These are phyloP conservation scores for Zeugodacus cucurbitae DNA, from an alignment of 1,140 invertebrate genomes.

Conservation along the genomic window DNA sequence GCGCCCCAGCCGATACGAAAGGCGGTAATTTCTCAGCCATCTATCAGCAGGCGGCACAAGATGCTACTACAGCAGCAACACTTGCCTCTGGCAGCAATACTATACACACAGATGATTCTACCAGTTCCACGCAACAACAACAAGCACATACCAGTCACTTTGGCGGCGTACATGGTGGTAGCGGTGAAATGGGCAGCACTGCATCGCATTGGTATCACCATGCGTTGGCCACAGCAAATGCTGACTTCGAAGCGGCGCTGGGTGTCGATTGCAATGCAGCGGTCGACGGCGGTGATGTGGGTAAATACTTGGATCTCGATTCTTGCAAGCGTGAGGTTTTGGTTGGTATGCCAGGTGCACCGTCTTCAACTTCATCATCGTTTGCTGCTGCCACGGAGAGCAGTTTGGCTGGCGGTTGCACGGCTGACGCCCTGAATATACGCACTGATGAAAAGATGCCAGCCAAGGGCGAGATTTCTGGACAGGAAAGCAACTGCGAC, in stretches of 20 bases:
- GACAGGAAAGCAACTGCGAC: slow-evolving; percentile 84
- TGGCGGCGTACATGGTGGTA: not conserved
- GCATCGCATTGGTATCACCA: slow-evolving; percentile 42
- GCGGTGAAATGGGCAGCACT: not conserved
- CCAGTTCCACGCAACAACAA: slow-evolving; percentile 17
- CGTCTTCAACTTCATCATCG: slow-evolving; percentile 58
- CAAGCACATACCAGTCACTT: slow-evolving; percentile 34
- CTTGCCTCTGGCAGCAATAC: slow-evolving; percentile 54
- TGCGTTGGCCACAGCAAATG: slow-evolving; percentile 45
- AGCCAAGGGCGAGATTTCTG: slow-evolving; percentile 81
- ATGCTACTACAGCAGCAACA: slow-evolving; percentile 60
- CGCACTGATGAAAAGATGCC: slow-evolving; percentile 87
- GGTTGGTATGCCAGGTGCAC: slow-evolving; percentile 54
- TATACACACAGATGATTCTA: not conserved
- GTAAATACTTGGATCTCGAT: slow-evolving; percentile 61
- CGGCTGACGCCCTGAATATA: slow-evolving; percentile 72
- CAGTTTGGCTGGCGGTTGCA: slow-evolving; percentile 54
- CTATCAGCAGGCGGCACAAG: slow-evolving; percentile 49
- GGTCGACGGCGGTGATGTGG: slow-evolving; percentile 47
- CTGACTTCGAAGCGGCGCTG: slow-evolving; percentile 56
- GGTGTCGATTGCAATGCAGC: slow-evolving; percentile 54
- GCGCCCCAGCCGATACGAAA: not conserved
- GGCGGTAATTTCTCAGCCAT: slow-evolving; percentile 16
- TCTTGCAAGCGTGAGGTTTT: slow-evolving; percentile 61
- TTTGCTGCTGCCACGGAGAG: slow-evolving; percentile 58